phyloP scores from a whole-genome alignment of 2,797 vertebrate genomes.

The Psittacula echo region DNA sequence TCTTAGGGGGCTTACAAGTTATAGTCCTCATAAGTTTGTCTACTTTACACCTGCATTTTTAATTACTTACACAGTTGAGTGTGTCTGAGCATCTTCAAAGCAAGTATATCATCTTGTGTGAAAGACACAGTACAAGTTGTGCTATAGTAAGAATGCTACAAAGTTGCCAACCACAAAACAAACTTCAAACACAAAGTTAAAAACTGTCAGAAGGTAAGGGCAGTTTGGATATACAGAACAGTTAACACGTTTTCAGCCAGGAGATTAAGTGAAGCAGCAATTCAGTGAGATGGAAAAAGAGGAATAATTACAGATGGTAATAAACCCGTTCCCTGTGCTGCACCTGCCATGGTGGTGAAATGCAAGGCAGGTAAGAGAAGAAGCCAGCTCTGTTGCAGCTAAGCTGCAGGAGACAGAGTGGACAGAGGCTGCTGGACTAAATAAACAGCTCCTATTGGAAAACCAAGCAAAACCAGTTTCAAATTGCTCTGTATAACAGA shows the following conservation, averaged over 20 bases:
- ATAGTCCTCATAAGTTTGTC: neutral
- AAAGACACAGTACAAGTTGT: neutral
- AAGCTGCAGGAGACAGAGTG: neutral
- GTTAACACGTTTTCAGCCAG: neutral
- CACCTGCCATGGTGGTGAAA: neutral
- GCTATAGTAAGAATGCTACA: neutral
- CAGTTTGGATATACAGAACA: neutral
- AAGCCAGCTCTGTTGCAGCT: neutral
- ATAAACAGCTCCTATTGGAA: slow-evolving; percentile 5
- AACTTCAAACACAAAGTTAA: neutral
- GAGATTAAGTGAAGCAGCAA: neutral
- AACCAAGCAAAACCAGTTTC: neutral
- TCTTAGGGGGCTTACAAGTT: neutral
- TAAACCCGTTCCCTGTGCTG: neutral
- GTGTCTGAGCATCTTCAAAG: neutral
- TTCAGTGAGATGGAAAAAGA: neutral
- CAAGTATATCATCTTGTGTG: neutral
- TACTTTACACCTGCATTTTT: neutral
- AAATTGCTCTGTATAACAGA: neutral
- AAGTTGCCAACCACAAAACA: neutral
- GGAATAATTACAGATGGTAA: slow-evolving; percentile 37
- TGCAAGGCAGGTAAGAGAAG: neutral
- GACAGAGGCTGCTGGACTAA: neutral
- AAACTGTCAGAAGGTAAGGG: neutral
- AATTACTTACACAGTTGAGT: neutral